Percentiles rank a stretch among this genome's conserved stretches.
These are phyloP conservation scores for Fulica atra DNA, from an alignment of 2,113 vertebrate species.

Conservation along the genomic window DNA sequence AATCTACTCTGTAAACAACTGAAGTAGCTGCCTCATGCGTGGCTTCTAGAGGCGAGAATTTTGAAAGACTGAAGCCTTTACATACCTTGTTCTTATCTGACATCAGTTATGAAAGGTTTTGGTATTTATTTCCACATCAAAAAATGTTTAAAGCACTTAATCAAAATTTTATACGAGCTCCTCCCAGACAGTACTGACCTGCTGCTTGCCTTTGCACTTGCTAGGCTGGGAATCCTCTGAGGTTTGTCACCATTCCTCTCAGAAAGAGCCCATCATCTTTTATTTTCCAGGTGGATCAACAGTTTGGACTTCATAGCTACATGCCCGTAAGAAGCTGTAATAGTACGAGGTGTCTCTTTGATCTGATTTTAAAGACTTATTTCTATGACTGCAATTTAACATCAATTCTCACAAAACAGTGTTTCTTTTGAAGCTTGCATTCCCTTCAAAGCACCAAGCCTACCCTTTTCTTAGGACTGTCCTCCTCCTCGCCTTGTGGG, in stretches of 20 bases:
- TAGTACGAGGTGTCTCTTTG: not conserved
- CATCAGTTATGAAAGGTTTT: fast-evolving
- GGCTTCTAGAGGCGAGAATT: not conserved
- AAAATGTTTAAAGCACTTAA: not conserved
- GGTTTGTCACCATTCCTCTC: not conserved
- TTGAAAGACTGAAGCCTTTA: not conserved
- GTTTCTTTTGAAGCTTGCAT: not conserved
- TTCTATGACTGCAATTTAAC: not conserved
- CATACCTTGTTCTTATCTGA: not conserved
- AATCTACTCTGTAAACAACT: not conserved
- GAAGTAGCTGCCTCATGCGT: fast-evolving
- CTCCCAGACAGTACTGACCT: not conserved
- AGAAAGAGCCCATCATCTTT: not conserved
- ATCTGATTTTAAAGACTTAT: not conserved
- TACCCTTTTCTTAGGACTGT: not conserved
- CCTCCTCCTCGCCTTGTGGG: not conserved
- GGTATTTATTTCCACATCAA: not conserved
- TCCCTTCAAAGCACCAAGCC: not conserved
- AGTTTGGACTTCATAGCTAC: not conserved
- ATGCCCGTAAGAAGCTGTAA: not conserved
- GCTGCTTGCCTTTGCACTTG: not conserved
- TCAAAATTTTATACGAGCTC: not conserved
- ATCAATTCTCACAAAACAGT: not conserved
- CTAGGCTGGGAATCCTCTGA: not conserved
- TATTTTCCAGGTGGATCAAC: not conserved